Conservation (phyloP, 2,797 vertebrate species). For the Enteromius radiatus region DNA sequence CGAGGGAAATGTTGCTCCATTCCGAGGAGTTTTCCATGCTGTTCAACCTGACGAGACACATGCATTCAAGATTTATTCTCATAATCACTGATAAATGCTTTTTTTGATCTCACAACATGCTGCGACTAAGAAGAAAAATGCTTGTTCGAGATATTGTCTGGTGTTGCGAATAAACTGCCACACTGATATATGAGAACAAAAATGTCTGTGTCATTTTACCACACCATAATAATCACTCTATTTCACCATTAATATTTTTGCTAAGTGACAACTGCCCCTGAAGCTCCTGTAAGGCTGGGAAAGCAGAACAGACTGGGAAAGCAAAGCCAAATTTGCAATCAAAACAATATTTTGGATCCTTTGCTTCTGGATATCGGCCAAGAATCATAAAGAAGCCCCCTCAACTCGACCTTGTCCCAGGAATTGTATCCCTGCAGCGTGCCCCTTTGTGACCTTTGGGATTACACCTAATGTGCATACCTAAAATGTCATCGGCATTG, state of each 20-base stretch:
- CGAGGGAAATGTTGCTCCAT: conserved; percentile 68
- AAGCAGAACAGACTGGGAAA: conserved; percentile 47
- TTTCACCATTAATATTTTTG: conserved; percentile 37
- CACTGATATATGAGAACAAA: conserved; percentile 10
- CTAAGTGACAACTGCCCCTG: background rate
- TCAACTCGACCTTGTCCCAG: conserved; percentile 42
- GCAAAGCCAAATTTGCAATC: conserved; percentile 24
- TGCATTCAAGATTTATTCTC: conserved; percentile 23
- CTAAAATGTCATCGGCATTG: conserved; percentile 44
- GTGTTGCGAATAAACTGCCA: conserved; percentile 30
- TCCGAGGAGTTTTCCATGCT: conserved; percentile 75
- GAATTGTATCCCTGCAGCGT: conserved; percentile 33
- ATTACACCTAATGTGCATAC: conserved; percentile 31
- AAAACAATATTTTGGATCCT: conserved; percentile 42
- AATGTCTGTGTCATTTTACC: background rate
- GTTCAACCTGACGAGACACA: conserved; percentile 39
- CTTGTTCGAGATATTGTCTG: conserved; percentile 6
- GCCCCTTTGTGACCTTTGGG: conserved; percentile 36
- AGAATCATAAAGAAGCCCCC: conserved; percentile 45
- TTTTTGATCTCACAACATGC: conserved; percentile 18
- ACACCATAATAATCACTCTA: conserved; percentile 19
- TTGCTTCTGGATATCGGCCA: conserved; percentile 43
- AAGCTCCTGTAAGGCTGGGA: conserved; percentile 30
- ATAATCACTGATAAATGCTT: conserved; percentile 14
- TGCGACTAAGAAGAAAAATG: background rate